A percentile compares a stretch with the other conserved stretches of the same genome.
phyloP scores from a whole-genome alignment of 2,797 vertebrate species.

The Micropoecilia bifurca region DNA sequence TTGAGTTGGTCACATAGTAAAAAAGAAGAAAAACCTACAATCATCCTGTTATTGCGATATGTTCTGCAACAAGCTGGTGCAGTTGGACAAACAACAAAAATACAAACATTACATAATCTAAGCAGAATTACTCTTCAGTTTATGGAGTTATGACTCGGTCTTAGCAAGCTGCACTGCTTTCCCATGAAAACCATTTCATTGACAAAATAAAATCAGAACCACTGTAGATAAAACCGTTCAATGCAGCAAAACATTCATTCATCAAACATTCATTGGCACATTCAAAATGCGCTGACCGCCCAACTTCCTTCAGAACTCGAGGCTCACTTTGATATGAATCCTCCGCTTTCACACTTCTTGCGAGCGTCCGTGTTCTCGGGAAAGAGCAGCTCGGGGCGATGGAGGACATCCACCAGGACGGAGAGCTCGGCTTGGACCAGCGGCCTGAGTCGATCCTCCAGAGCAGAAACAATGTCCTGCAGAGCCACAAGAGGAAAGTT shows the following conservation, averaged over 20 bases:
- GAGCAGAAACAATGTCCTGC: conserved; percentile 95
- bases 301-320: neutral
- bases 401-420: conserved; percentile 95
- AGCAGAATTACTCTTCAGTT: neutral
- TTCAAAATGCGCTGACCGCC: neutral
- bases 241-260: neutral
- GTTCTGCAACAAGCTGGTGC: neutral
- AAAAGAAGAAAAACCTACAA: neutral
- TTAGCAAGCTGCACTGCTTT: neutral
- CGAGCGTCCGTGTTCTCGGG: conserved; percentile 97
- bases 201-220: neutral
- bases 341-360: conserved; percentile 96
- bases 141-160: neutral
- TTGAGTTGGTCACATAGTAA: neutral
- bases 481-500: conserved; percentile 4
- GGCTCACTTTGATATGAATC: conserved; percentile 97
- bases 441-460: conserved; percentile 94
- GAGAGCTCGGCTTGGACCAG: conserved; percentile 97
- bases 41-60: neutral
- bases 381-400: conserved; percentile 96
- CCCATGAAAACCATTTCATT: neutral
- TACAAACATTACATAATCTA: neutral
- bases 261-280: too few species aligned
- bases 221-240: neutral
- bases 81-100: neutral